A percentile compares a stretch with the other conserved stretches of the same genome.
phyloP scores from a whole-genome alignment of 2,113 vertebrate species.

The Pardalotus punctatus region DNA sequence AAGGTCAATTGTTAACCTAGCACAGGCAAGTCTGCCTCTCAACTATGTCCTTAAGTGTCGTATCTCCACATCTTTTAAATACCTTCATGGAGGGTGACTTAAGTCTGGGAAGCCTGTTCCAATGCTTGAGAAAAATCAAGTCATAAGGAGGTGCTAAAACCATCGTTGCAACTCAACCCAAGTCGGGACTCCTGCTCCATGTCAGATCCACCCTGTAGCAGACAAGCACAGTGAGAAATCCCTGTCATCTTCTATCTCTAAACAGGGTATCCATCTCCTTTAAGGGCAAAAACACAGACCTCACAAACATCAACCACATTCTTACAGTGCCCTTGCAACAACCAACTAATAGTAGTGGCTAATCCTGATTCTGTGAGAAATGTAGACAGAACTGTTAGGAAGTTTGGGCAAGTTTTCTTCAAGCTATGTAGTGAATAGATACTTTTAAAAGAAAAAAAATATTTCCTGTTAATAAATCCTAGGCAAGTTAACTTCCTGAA shows the following conservation, averaged over 20 bases:
- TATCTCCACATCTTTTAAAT: neutral
- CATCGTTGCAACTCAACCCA: rapidly evolving
- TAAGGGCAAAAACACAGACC: neutral
- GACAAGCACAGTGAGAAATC: neutral
- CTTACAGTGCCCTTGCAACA: slow-evolving; percentile 18
- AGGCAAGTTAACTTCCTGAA: neutral
- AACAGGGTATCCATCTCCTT: neutral
- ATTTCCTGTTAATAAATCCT: neutral
- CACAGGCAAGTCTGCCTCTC: neutral
- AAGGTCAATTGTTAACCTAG: neutral
- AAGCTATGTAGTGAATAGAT: neutral
- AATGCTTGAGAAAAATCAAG: neutral
- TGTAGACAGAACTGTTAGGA: neutral
- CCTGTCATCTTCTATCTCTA: neutral
- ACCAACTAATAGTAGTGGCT: neutral
- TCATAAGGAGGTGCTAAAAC: neutral
- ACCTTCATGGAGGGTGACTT: neutral
- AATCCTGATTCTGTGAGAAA: neutral
- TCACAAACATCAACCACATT: slow-evolving; percentile 1
- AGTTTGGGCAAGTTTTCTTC: neutral
- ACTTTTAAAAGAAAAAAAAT: neutral
- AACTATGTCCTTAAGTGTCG: neutral
- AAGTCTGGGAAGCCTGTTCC: no score
- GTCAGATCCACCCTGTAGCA: neutral
- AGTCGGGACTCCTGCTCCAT: neutral